Evolutionary conservation across 2,113 vertebrate genomes (phyloP).

Genomic region (Pelecanoides urinatrix): DNA sequence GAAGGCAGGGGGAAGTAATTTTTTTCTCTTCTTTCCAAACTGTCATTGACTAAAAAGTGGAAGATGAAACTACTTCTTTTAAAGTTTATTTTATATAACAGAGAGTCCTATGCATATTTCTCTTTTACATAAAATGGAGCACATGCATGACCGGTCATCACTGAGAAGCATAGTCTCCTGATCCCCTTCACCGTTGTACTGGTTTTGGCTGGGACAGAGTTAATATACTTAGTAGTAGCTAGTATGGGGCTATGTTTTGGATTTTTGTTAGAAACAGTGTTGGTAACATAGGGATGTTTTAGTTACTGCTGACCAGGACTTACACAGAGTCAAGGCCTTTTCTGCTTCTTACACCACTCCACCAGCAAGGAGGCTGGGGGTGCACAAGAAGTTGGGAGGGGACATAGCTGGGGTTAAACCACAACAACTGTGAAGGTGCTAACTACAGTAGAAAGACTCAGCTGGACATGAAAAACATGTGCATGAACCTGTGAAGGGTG

Average conservation of each 20-base stretch:
- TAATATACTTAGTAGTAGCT: no score
- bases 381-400: no score
- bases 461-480: neutral
- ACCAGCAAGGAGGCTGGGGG: no score
- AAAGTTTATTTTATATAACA: neutral
- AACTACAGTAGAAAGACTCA: neutral
- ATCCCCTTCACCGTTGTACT: neutral
- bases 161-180: neutral
- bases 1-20: accelerated
- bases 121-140: neutral
- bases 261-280: no score
- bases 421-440: neutral
- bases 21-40: neutral
- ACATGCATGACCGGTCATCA: neutral
- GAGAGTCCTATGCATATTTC: neutral
- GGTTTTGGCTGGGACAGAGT: no score
- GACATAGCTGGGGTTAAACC: no score
- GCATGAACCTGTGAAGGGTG: neutral
- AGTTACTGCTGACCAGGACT: no score
- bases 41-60: neutral
- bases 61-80: neutral
- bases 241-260: no score
- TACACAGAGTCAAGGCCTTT: no score
- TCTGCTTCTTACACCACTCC: no score
- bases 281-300: no score